Conservation (phyloP, 2,888 invertebrate genomes). For the Fragum sueziense region DNA sequence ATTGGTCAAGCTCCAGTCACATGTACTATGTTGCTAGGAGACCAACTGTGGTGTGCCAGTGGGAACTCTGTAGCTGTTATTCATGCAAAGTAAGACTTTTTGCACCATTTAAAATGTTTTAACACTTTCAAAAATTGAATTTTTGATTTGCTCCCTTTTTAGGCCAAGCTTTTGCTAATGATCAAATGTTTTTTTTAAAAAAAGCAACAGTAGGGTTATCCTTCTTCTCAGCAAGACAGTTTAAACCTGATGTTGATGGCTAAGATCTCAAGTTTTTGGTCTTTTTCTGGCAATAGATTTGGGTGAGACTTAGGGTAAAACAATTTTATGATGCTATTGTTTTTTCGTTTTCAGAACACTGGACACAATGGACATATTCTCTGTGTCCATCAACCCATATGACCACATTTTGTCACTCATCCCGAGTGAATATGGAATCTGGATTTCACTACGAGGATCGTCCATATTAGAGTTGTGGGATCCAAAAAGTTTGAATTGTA, state of each 20-base stretch:
- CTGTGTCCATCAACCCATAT: slow-evolving; percentile 83
- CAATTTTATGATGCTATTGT: no score
- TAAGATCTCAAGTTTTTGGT: no score
- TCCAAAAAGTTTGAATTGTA: slow-evolving; percentile 81
- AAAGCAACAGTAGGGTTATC: no score
- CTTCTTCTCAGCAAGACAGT: no score
- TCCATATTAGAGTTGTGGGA: slow-evolving; percentile 84
- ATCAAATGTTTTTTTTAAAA: no score
- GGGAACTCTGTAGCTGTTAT: slow-evolving; percentile 83
- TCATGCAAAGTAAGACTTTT: slow-evolving; percentile 80
- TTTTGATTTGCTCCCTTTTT: no score
- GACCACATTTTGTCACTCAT: slow-evolving; percentile 83
- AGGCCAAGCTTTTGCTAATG: no score
- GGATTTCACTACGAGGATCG: slow-evolving; percentile 83
- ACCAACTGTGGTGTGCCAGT: slow-evolving; percentile 83
- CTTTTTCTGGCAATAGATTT: no score
- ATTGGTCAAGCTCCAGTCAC: slow-evolving; percentile 84
- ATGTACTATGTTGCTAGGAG: slow-evolving; percentile 80
- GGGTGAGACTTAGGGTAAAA: no score
- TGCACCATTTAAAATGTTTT: no score
- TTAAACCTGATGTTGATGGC: no score
- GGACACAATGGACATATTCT: slow-evolving; percentile 82
- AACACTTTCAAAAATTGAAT: no score
- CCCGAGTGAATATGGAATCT: slow-evolving; percentile 82
- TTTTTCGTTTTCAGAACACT: slow-evolving; percentile 77